These are phyloP conservation scores for Gymnodraco acuticeps DNA, from an alignment of 2,797 vertebrate species.

Conservation along the genomic window DNA sequence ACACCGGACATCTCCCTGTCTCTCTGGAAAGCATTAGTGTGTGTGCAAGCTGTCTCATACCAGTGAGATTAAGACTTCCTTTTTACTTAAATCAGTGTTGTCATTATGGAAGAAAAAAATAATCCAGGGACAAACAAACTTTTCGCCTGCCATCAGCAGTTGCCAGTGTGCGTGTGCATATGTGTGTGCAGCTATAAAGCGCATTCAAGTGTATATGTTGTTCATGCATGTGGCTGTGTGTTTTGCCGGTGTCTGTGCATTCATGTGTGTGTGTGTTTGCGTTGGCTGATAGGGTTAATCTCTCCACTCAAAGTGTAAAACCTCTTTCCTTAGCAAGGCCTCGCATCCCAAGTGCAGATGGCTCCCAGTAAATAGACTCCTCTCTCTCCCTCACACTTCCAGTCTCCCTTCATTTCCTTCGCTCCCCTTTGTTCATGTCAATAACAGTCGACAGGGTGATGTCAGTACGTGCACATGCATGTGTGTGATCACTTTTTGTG, in stretches of 20 bases:
- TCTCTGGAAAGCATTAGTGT: conserved; percentile 23
- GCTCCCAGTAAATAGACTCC: conserved; percentile 63
- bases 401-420: conserved; percentile 32
- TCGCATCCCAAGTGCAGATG: conserved; percentile 65
- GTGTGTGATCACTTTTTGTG: not conserved
- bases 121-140: conserved; percentile 61
- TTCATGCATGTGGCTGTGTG: conserved; percentile 14
- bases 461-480: not conserved
- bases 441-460: conserved; percentile 39
- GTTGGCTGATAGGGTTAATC: conserved; percentile 69
- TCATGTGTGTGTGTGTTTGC: conserved; percentile 56
- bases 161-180: conserved; percentile 18
- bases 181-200: conserved; percentile 5
- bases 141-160: conserved; percentile 59
- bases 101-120: conserved; percentile 39
- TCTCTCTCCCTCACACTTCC: conserved; percentile 34
- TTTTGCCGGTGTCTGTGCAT: conserved; percentile 46
- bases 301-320: conserved; percentile 65
- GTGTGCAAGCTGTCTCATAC: conserved; percentile 42
- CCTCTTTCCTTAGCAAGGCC: conserved; percentile 61
- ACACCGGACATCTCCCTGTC: conserved; percentile 28
- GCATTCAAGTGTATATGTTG: conserved; percentile 14
- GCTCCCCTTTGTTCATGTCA: conserved; percentile 53
- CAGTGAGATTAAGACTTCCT: conserved; percentile 52
- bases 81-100: conserved; percentile 43